Evolutionary conservation across 1,140 invertebrate genomes (phyloP).

Genomic region (Aphelinus atriplicis): DNA sequence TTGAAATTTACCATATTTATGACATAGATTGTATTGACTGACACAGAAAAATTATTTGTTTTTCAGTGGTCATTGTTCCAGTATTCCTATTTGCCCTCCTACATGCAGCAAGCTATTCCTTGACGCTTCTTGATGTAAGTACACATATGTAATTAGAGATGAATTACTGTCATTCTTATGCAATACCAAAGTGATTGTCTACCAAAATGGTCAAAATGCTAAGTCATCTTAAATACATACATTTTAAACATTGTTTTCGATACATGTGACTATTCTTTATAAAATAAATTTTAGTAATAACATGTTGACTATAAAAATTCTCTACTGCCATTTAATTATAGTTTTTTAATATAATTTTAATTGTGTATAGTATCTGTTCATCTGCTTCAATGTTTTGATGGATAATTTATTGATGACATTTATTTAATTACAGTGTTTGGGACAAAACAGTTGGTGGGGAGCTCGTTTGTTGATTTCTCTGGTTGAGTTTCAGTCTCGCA

Average conservation of each 20-base stretch:
- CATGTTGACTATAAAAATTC: too few relatives aligned
- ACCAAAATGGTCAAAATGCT: constrained; percentile 12
- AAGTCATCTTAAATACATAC: constrained; percentile 25
- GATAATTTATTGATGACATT: background rate
- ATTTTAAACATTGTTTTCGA: background rate
- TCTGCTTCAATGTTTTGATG: too few relatives aligned
- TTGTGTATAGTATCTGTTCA: too few relatives aligned
- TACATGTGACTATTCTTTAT: too few relatives aligned
- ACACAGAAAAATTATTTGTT: constrained; percentile 2
- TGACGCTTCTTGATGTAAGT: constrained; percentile 90
- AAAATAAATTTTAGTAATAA: too few relatives aligned
- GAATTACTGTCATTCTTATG: constrained; percentile 13
- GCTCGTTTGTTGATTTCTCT: constrained; percentile 86
- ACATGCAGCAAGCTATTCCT: constrained; percentile 90
- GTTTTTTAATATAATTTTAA: too few relatives aligned
- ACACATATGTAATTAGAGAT: constrained; percentile 42
- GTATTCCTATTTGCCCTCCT: constrained; percentile 90
- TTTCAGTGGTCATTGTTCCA: constrained; percentile 86
- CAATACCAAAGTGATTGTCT: constrained; percentile 1
- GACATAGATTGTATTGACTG: background rate
- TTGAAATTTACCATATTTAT: background rate
- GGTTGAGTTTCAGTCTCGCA: constrained; percentile 86
- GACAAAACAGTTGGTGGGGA: constrained; percentile 88
- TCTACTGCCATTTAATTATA: too few relatives aligned
- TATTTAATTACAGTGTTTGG: constrained; percentile 75